phyloP scores from a whole-genome alignment of 35 echinoderm and acorn worm species.

The Hemicentrotus pulcherrimus region DNA sequence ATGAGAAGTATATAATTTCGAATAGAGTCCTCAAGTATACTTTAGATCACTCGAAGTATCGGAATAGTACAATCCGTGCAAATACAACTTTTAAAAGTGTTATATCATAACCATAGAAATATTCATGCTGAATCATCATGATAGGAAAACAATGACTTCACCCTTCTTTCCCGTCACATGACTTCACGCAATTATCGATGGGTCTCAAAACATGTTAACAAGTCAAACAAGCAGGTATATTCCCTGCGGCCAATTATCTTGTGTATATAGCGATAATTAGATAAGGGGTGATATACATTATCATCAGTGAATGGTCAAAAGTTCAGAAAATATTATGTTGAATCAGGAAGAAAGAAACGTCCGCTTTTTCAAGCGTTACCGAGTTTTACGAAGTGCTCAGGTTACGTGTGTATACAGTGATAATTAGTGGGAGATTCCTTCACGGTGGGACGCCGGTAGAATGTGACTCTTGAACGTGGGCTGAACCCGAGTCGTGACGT shows the following conservation, averaged over 20 bases:
- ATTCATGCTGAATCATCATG: background rate
- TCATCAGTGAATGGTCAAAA: background rate
- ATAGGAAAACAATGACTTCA: background rate
- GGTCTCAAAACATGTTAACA: background rate
- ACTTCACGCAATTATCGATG: background rate
- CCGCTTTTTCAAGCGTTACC: background rate
- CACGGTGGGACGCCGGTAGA: background rate
- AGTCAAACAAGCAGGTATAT: background rate
- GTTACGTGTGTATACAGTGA: background rate
- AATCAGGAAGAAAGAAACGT: background rate
- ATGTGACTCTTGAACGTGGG: background rate
- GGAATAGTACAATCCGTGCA: no score
- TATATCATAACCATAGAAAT: no score
- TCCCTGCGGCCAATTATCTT: background rate
- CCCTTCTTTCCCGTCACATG: background rate
- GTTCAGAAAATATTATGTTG: background rate
- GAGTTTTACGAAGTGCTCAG: background rate
- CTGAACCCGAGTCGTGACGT: background rate
- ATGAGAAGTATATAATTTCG: no score
- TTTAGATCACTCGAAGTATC: no score
- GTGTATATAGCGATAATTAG: background rate
- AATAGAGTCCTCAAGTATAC: no score
- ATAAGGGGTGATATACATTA: background rate
- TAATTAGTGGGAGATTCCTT: background rate
- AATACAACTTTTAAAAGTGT: no score